phyloP scores from a whole-genome alignment of 2,113 vertebrate genomes.

The Crypturellus undulatus region DNA sequence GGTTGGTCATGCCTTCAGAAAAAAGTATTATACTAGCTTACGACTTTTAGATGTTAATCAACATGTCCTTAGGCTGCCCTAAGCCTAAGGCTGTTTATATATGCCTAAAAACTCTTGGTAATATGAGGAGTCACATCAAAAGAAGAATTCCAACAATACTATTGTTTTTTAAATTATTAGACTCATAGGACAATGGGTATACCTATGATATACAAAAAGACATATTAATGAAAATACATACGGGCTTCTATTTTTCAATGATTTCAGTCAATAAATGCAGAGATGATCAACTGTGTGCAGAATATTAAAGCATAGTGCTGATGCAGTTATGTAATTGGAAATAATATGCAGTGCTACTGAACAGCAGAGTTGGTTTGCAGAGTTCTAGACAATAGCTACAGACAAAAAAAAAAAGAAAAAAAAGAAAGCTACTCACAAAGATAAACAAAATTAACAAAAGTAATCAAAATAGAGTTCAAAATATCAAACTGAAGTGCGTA shows the following conservation, averaged over 20 bases:
- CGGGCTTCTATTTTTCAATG: not conserved
- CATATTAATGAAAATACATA: not conserved
- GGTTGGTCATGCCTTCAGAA: not conserved
- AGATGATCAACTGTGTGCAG: not conserved
- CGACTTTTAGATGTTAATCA: not conserved
- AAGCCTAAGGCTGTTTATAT: not conserved
- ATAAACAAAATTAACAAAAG: not conserved
- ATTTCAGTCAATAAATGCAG: not conserved
- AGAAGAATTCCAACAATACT: not conserved
- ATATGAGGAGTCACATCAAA: not conserved
- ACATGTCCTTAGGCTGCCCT: not conserved
- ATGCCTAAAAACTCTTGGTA: not conserved
- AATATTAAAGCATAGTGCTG: not conserved
- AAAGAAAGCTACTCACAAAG: not conserved
- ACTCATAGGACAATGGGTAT: not conserved
- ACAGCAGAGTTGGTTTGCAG: not conserved
- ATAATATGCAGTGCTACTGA: not conserved
- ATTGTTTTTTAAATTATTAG: not conserved
- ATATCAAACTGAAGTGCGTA: not conserved
- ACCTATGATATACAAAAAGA: not conserved
- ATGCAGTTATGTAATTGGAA: not conserved
- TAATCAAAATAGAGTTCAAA: not conserved
- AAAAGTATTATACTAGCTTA: not conserved
- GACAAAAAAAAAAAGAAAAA: not conserved
- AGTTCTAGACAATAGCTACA: not conserved